phyloP scores from a whole-genome alignment of 2,888 invertebrate species.

The Deroplatys truncata region DNA sequence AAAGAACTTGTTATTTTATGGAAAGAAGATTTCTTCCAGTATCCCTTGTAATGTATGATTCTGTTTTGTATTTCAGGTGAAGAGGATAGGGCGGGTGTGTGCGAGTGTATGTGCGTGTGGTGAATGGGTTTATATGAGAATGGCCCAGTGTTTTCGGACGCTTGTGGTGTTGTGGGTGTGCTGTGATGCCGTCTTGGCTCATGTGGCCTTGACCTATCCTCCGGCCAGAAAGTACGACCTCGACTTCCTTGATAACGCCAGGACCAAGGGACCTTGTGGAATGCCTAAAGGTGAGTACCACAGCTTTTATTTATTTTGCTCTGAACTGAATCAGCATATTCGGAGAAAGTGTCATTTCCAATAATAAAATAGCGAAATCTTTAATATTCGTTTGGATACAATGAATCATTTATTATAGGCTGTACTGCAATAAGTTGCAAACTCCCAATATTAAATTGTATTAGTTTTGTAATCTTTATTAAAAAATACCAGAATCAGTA shows the following conservation, averaged over 20 bases:
- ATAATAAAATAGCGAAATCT: no score
- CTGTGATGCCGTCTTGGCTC: conserved; percentile 40
- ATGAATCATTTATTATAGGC: no score
- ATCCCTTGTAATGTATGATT: neutral
- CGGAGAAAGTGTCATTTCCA: no score
- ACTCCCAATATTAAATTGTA: no score
- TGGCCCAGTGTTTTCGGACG: conserved; percentile 7
- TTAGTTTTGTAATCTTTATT: no score
- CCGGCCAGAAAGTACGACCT: conserved; percentile 83
- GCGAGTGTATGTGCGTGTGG: neutral
- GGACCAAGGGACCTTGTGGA: conserved; percentile 89
- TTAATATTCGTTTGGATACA: no score
- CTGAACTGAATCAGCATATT: no score
- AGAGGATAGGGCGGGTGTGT: neutral
- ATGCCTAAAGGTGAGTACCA: conserved; percentile 82
- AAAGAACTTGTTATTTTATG: no score
- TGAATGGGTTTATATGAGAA: neutral
- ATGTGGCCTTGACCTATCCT: conserved; percentile 86
- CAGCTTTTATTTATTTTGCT: neutral
- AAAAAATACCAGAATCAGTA: no score
- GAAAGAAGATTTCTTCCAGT: no score
- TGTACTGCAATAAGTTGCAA: no score
- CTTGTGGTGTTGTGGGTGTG: conserved; percentile 6
- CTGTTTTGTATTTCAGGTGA: neutral
- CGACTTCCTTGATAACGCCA: conserved; percentile 87